A percentile compares a stretch with the other conserved stretches of the same genome.
Conservation (phyloP, 2,888 invertebrate genomes). For the Axea sp. region DNA sequence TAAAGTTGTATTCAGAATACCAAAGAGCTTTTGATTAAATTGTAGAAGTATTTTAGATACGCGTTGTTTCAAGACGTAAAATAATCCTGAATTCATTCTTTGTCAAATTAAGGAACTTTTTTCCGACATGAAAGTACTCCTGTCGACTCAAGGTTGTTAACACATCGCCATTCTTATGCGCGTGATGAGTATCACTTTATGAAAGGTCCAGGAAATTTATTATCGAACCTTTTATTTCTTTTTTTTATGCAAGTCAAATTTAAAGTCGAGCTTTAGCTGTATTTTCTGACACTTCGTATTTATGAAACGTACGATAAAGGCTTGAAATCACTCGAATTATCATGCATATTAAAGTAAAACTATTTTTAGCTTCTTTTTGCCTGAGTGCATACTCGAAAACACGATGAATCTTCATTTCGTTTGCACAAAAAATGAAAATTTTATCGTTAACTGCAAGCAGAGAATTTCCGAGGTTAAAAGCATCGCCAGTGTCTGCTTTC, state of each 20-base stretch:
- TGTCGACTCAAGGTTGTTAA: not conserved
- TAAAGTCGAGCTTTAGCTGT: too few species aligned
- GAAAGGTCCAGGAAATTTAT: not conserved
- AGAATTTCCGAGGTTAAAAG: slow-evolving; percentile 12
- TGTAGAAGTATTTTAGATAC: not conserved
- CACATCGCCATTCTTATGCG: not conserved
- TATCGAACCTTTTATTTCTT: not conserved
- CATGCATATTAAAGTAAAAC: slow-evolving; percentile 16
- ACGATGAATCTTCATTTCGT: slow-evolving; percentile 8
- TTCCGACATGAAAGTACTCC: not conserved
- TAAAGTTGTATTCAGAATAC: not conserved
- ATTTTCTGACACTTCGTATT: not conserved
- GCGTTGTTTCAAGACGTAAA: not conserved
- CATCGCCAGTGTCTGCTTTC: slow-evolving; percentile 12
- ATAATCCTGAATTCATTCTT: slow-evolving; percentile 3
- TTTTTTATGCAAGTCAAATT: too few species aligned
- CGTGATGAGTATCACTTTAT: slow-evolving; percentile 4
- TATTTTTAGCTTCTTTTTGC: not conserved
- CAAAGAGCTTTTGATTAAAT: slow-evolving; percentile 8
- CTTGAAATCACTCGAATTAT: not conserved
- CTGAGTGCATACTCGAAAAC: slow-evolving; percentile 1
- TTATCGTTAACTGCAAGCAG: slow-evolving; percentile 2
- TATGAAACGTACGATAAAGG: not conserved
- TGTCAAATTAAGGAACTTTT: not conserved
- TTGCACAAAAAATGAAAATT: slow-evolving; percentile 11